These are phyloP conservation scores for Perithous albicinctus DNA, from an alignment of 2,888 invertebrate species.

Conservation along the genomic window DNA sequence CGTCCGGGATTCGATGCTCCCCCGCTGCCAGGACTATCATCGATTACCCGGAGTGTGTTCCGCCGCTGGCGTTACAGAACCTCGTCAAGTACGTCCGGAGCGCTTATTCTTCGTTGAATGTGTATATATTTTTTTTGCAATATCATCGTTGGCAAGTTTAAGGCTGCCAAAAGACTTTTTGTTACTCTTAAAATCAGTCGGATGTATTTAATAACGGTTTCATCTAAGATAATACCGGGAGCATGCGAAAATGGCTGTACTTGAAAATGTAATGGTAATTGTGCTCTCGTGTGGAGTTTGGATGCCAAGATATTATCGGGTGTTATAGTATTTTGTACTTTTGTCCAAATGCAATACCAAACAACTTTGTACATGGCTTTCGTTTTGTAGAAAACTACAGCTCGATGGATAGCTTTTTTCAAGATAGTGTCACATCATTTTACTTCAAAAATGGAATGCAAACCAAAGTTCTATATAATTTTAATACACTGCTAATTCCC, in stretches of 20 bases:
- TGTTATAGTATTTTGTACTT: too few relatives aligned
- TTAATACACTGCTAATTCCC: too few relatives aligned
- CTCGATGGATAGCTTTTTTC: too few relatives aligned
- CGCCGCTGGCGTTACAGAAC: conserved; percentile 20
- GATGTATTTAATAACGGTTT: not conserved
- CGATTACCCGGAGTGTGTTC: conserved; percentile 63
- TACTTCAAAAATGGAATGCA: too few relatives aligned
- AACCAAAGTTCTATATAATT: too few relatives aligned
- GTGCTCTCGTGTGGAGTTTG: too few relatives aligned
- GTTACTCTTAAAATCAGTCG: not conserved
- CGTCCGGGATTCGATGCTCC: conserved; percentile 46
- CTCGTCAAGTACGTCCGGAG: conserved; percentile 59
- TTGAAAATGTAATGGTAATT: not conserved
- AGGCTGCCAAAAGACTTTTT: not conserved
- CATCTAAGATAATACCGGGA: not conserved
- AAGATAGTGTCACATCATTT: too few relatives aligned
- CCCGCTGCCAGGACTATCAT: conserved; percentile 58
- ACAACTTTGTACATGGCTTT: too few relatives aligned
- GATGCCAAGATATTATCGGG: too few relatives aligned
- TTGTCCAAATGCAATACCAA: too few relatives aligned
- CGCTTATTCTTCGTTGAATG: conserved; percentile 29
- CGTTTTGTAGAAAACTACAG: too few relatives aligned
- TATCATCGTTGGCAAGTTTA: not conserved
- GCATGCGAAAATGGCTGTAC: not conserved
- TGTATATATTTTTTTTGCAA: conserved; percentile 28